Evolutionary conservation across 2,888 invertebrate genomes (phyloP), one percentile per base, ranked within the genome.

Genomic region (Zaprionus obscuricornis): DNA sequence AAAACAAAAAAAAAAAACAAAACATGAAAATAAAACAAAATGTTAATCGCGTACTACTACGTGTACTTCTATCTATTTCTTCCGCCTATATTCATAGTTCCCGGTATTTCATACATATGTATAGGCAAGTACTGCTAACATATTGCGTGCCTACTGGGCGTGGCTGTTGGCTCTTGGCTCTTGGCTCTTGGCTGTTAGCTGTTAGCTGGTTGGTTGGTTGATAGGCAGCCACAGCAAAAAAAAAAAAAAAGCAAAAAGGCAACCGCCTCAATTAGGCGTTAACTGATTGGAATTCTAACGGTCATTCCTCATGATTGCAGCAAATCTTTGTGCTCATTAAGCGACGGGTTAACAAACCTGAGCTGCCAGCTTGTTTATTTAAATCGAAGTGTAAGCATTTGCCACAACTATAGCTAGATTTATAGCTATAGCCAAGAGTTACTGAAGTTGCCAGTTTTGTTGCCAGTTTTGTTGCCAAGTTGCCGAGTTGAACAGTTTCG

Each of bases 231-330:
- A n/a, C n/a, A n/a, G n/a, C n/a, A n/a, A n/a, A n/a, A n/a, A n/a
- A n/a, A n/a, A n/a, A n/a, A n/a, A n/a, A 3, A 27, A 27, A 27
- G 11, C 3, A 27, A 27, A 7, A 24, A 16, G 33, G 50, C 40
- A 43, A 49, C 52, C 56, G 78, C 63, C 74, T 74, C 74, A 81
- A 76, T 76, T 76, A 82, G 64, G 82, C 82, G 73, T 73, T 77
- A 82, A 77, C 77, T 79, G 75, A 75, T 79, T 70, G 76, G 55
- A 76, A 76, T 75, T 75, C 79, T 66, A 75, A 60, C 73, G 73
- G 75, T 39, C 70, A 49, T 39, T 52, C 69, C 51, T 49, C 75
- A 58, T 73, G 75, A 79, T 73, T 60, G 82, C 69, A 33, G 49
- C 58, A 66, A 73, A 66, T 66, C 66, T 66, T 58, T 29, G 45